A percentile compares a stretch with the other conserved stretches of the same genome.
These are phyloP conservation scores for Agrotis segetum DNA, from an alignment of 2,888 invertebrate genomes.

Conservation along the genomic window DNA sequence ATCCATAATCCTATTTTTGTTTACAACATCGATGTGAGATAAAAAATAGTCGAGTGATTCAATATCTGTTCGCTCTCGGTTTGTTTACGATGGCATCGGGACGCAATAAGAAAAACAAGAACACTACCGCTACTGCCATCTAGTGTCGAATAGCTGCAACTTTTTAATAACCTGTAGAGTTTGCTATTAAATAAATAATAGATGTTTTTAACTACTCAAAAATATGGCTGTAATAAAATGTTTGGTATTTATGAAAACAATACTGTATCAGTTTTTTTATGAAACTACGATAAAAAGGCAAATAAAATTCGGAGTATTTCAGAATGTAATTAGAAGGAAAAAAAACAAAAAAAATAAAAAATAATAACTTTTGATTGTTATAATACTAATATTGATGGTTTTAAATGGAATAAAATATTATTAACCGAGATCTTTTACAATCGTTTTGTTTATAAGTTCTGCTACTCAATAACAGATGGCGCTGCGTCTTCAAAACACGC, in stretches of 20 bases:
- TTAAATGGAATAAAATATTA: background rate
- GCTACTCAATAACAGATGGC: constrained; percentile 81
- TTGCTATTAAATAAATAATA: background rate
- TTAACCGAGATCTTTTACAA: background rate
- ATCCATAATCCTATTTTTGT: constrained; percentile 20
- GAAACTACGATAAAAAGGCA: no score
- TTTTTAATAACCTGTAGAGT: constrained; percentile 21
- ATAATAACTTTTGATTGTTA: no score
- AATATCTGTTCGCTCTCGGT: constrained; percentile 29
- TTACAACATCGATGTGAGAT: constrained; percentile 24
- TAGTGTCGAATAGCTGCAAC: constrained; percentile 73
- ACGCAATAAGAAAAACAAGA: constrained; percentile 43
- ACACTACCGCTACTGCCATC: constrained; percentile 69
- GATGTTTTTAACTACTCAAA: background rate
- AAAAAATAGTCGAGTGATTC: constrained; percentile 53
- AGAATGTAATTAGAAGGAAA: no score
- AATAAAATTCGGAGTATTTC: no score
- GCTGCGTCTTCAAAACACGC: constrained; percentile 34
- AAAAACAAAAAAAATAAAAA: no score
- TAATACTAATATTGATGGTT: background rate
- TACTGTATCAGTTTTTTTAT: background rate
- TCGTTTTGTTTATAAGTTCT: constrained; percentile 17
- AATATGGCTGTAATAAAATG: no score
- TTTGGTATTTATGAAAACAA: no score
- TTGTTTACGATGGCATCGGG: constrained; percentile 35